Evolutionary conservation across 2,888 invertebrate species (phyloP).

Genomic region (Caenorhabditis becei): DNA sequence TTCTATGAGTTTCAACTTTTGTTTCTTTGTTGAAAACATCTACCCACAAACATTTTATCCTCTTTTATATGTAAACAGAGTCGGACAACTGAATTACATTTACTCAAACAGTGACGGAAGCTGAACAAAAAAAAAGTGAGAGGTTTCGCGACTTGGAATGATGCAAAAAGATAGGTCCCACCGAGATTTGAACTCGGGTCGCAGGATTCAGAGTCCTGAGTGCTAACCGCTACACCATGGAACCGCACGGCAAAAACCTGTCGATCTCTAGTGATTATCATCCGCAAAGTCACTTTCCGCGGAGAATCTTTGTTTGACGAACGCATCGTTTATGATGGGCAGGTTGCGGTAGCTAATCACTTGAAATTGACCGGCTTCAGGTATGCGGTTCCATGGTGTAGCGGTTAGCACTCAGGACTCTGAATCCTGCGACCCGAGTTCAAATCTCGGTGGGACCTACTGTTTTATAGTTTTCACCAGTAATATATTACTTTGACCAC

Average conservation of each 20-base stretch:
- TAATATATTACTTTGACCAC: too few relatives aligned
- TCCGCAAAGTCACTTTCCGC: background rate
- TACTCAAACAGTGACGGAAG: background rate
- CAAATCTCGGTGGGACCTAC: slow-evolving; percentile 75
- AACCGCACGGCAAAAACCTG: slow-evolving; percentile 30
- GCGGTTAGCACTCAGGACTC: slow-evolving; percentile 75
- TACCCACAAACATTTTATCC: too few relatives aligned
- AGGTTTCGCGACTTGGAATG: background rate
- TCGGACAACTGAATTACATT: too few relatives aligned
- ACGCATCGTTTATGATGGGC: background rate
- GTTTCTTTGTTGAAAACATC: too few relatives aligned
- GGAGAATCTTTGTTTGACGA: background rate
- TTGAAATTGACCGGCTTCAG: background rate
- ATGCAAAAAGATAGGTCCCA: slow-evolving; percentile 66
- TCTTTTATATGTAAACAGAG: too few relatives aligned
- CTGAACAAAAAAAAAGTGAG: background rate
- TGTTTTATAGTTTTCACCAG: slow-evolving; percentile 16
- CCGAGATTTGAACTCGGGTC: slow-evolving; percentile 76
- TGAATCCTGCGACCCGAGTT: slow-evolving; percentile 75
- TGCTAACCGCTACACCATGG: slow-evolving; percentile 76
- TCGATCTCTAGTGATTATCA: background rate
- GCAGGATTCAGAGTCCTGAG: slow-evolving; percentile 75
- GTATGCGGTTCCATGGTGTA: slow-evolving; percentile 71
- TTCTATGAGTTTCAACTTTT: too few relatives aligned
- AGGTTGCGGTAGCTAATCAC: background rate